Percentiles rank a stretch among this genome's conserved stretches.
Conservation (phyloP, 2,113 vertebrate species). For the Conger conger region DNA sequence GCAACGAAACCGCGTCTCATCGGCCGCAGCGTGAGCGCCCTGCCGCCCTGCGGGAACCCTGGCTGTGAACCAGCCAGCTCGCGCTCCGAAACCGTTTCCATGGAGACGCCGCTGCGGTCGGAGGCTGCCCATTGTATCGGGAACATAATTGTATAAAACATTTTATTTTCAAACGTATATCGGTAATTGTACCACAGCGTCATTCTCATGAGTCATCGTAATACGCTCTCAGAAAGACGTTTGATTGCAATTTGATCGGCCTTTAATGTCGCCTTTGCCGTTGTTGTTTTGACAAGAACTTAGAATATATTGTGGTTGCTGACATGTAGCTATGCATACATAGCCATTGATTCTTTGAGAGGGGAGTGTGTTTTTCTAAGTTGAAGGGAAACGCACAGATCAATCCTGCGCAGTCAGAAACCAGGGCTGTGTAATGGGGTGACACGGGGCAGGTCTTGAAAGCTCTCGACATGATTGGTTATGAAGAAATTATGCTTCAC, state of each 20-base stretch:
- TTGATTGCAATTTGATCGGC: background rate
- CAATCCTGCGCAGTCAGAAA: background rate
- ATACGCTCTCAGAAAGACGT: background rate
- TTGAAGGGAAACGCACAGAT: background rate
- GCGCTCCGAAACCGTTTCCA: slow-evolving; percentile 22
- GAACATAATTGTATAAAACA: too few species aligned
- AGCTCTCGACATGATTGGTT: background rate
- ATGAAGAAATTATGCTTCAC: background rate
- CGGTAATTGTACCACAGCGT: background rate
- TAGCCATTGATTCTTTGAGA: background rate
- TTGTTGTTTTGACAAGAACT: background rate
- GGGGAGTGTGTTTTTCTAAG: background rate
- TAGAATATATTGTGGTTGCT: background rate
- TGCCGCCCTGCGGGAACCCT: background rate
- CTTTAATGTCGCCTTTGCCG: too few species aligned
- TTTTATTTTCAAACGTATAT: background rate
- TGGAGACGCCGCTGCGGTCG: slow-evolving; percentile 8
- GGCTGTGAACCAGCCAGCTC: background rate
- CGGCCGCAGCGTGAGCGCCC: background rate
- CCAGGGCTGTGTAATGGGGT: background rate
- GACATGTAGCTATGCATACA: background rate
- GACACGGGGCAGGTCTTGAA: background rate
- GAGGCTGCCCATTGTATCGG: background rate
- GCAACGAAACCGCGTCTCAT: background rate
- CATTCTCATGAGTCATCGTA: background rate